Evolutionary conservation across 2,113 vertebrate species (phyloP), one percentile per base, ranked within the genome.

Genomic region (Melanerpes aurifrons): DNA sequence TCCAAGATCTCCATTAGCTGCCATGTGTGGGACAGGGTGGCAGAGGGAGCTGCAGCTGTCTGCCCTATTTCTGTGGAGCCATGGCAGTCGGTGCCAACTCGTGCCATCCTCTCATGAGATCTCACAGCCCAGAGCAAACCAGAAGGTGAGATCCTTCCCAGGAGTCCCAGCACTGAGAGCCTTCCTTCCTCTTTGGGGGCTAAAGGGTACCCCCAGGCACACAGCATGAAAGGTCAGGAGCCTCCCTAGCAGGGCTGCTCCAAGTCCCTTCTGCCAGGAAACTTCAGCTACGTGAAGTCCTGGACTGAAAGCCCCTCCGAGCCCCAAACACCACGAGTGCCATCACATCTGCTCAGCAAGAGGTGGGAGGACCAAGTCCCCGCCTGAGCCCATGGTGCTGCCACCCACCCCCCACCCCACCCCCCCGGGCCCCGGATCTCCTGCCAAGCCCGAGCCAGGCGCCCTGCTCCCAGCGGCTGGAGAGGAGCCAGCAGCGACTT

Each of bases 401-500:
- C 70, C 53, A 16, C 9, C 21, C 12, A 40, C 40, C 40, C 56
- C 58, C 71, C 74, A 32, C 9, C 25, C 35, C 35, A 35, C 37
- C 37, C 8, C 29, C 80, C 69, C 25, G n/a, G 72, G 66, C 54
- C 69, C 57, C 45, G 64, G 3, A 77, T 71, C 72, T 91, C 95
- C 93, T 71, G 73, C 74, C 82, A 80, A 93, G 53, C 57, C 75
- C 79, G 82, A 93, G 75, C 56, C 89, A 56, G 15, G 10, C 2
- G 35, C 75, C 57, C 76, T 48, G 43, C 79, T 96, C 84, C 87
- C 84, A 82, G 91, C 37, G 35, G 75, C 92, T 95, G 90, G 88
- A 86, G 71, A 82, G 47, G 43, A 82, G 95, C 92, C 93, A 94
- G 89, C 77, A 84, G 59, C 86, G 81, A 70, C 84, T 95, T 92